Evolutionary conservation across 2,888 invertebrate species (phyloP).

Genomic region (Cephus pygmeus): DNA sequence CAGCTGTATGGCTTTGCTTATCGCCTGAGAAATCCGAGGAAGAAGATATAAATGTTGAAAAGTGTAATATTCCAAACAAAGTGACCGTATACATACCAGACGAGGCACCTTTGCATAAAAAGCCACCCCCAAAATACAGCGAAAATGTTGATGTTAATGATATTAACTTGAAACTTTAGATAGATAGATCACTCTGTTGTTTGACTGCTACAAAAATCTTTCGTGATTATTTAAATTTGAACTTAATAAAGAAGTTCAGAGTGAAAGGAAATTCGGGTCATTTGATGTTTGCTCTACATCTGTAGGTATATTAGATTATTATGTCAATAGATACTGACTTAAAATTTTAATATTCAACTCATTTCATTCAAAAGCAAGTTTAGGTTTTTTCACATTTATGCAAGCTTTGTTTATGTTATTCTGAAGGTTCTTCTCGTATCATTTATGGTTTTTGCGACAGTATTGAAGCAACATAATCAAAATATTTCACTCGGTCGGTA

Average conservation of each 20-base stretch:
- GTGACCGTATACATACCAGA: conserved; percentile 48
- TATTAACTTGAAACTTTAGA: conserved; percentile 31
- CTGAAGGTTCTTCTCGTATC: background rate
- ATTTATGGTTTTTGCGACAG: background rate
- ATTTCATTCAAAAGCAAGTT: background rate
- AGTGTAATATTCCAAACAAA: conserved; percentile 27
- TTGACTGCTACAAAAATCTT: conserved; percentile 17
- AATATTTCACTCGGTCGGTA: background rate
- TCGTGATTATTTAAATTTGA: conserved; percentile 20
- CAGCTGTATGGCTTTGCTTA: conserved; percentile 47
- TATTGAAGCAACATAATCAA: background rate
- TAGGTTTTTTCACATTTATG: background rate
- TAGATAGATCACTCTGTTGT: conserved; percentile 9
- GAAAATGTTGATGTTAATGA: conserved; percentile 34
- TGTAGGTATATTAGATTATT: background rate
- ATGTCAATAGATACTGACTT: background rate
- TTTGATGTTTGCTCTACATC: background rate
- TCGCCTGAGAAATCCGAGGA: conserved; percentile 41
- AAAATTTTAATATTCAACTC: background rate
- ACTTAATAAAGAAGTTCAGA: background rate
- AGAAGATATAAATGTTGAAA: conserved; percentile 31
- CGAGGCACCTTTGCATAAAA: conserved; percentile 48
- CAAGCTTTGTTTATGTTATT: background rate
- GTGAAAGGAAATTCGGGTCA: background rate
- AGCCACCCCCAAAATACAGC: conserved; percentile 49